These are phyloP conservation scores for Pseudochaenichthys georgianus DNA, from an alignment of 2,797 vertebrate genomes.

Conservation along the genomic window DNA sequence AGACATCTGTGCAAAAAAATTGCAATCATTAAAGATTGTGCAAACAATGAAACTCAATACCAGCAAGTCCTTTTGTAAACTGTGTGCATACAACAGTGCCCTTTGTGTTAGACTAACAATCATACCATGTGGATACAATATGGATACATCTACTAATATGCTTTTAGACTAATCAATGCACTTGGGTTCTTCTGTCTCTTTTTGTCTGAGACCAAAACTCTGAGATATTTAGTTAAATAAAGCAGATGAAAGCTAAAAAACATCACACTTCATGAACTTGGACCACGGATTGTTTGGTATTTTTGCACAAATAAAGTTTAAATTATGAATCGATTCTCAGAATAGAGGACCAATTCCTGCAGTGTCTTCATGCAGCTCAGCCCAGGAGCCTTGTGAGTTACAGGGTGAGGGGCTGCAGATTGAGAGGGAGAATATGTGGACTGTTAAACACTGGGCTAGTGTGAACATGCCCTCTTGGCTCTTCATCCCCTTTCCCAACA, in stretches of 20 bases:
- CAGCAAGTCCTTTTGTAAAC: not conserved
- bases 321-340: not conserved
- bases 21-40: not conserved
- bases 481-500: conserved; percentile 25
- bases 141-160: not conserved
- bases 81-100: not conserved
- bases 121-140: too few relatives aligned
- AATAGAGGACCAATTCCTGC: not conserved
- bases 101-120: not conserved
- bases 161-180: too few relatives aligned
- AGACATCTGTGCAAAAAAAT: not conserved
- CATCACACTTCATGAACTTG: not conserved
- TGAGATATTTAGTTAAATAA: not conserved
- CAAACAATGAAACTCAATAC: not conserved
- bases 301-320: too few relatives aligned
- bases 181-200: too few relatives aligned
- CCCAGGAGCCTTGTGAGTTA: conserved; percentile 20
- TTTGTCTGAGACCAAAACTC: not conserved
- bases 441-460: conserved; percentile 44
- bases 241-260: not conserved
- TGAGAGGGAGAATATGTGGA: conserved; percentile 15
- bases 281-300: not conserved
- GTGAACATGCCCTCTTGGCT: conserved; percentile 42
- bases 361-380: conserved; percentile 9
- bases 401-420: conserved; percentile 21